Evolutionary conservation across 2,113 vertebrate species (phyloP).

Genomic region (Semicossyphus pulcher): DNA sequence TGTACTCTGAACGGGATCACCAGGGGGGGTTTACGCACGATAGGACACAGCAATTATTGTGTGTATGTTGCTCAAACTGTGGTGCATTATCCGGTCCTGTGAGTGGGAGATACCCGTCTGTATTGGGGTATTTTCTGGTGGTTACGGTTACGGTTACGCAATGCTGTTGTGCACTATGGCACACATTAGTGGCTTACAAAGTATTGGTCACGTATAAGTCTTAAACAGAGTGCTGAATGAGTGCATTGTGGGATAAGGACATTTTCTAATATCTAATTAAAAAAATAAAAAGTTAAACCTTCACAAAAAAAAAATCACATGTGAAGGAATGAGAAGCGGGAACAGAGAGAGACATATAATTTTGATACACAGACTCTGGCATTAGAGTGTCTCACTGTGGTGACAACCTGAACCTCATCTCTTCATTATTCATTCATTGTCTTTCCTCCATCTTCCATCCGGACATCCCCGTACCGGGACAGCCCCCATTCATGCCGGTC

Average conservation of each 20-base stretch:
- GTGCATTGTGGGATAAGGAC: neutral
- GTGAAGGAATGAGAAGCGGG: neutral
- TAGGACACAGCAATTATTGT: neutral
- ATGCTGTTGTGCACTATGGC: slow-evolving; percentile 6
- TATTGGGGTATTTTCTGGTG: slow-evolving; percentile 46
- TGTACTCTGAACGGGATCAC: no score
- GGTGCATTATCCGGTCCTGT: slow-evolving; percentile 16
- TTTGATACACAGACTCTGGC: neutral
- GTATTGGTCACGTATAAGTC: slow-evolving; percentile 10
- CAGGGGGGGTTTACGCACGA: neutral
- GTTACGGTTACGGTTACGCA: slow-evolving; percentile 49
- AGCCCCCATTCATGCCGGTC: slow-evolving; percentile 35
- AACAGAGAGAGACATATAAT: neutral
- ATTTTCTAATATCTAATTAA: neutral
- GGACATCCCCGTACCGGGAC: slow-evolving; percentile 2
- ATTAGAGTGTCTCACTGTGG: neutral
- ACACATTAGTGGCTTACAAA: slow-evolving; percentile 35
- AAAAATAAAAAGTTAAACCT: neutral
- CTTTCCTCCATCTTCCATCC: slow-evolving; percentile 31
- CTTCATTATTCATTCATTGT: slow-evolving; percentile 6
- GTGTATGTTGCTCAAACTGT: neutral
- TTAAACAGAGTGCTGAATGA: neutral
- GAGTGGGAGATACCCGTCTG: slow-evolving; percentile 44
- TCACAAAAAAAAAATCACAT: neutral
- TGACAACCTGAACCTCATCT: neutral